phyloP scores from a whole-genome alignment of 1,140 invertebrate genomes.

The Galleria mellonella region DNA sequence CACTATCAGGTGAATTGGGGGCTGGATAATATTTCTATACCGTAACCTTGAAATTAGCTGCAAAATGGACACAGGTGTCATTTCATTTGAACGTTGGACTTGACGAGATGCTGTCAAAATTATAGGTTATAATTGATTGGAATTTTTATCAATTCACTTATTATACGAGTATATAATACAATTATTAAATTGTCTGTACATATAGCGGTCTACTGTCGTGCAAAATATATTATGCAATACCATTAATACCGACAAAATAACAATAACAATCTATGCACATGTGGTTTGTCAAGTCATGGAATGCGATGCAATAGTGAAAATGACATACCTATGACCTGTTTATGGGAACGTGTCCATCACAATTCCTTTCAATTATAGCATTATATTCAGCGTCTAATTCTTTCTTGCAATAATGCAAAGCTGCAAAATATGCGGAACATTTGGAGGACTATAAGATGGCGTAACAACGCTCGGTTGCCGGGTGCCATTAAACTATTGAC shows the following conservation, averaged over 20 bases:
- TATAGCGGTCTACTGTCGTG: conserved; percentile 23
- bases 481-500: conserved; percentile 66
- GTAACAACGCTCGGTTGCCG: conserved; percentile 73
- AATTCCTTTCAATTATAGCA: conserved; percentile 42
- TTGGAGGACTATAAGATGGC: conserved; percentile 73
- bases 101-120: conserved; percentile 51
- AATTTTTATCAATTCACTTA: conserved; percentile 10
- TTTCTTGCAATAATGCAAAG: conserved; percentile 44
- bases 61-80: conserved; percentile 45
- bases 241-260: conserved; percentile 41
- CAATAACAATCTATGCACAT: conserved; percentile 65
- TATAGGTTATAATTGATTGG: conserved; percentile 51
- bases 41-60: conserved; percentile 50
- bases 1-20: conserved; percentile 8
- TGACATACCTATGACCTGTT: conserved; percentile 59
- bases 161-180: conserved; percentile 7
- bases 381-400: conserved; percentile 47
- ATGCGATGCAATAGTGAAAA: conserved; percentile 59
- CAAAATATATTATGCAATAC: conserved; percentile 46
- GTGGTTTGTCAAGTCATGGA: conserved; percentile 60
- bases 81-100: conserved; percentile 58
- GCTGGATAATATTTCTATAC: conserved; percentile 20
- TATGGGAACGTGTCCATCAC: conserved; percentile 42
- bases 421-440: conserved; percentile 66
- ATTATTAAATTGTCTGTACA: conserved; percentile 10